Evolutionary conservation across 1,140 invertebrate species (phyloP).

Genomic region (Brevipalpus yothersi): DNA sequence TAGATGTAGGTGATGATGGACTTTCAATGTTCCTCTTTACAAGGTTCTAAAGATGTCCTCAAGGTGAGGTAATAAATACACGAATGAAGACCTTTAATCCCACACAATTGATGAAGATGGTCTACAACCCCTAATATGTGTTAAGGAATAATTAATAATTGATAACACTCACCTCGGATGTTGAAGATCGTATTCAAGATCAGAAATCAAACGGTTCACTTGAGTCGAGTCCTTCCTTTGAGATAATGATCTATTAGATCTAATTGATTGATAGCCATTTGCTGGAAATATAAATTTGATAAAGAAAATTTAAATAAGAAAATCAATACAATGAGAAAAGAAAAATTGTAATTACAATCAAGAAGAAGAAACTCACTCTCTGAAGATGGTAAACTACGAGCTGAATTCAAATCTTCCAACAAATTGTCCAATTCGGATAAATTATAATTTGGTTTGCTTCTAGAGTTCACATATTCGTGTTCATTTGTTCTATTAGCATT

Average conservation of each 20-base stretch:
- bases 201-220: constrained; percentile 4
- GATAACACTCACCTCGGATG: constrained; percentile 1
- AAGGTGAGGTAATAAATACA: too few relatives aligned
- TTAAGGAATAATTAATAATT: too few relatives aligned
- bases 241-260: background rate
- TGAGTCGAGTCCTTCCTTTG: background rate
- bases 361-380: background rate
- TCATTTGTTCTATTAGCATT: background rate
- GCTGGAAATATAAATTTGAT: too few relatives aligned
- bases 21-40: too few relatives aligned
- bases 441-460: constrained; percentile 25
- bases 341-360: background rate
- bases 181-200: constrained; percentile 5
- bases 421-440: constrained; percentile 71
- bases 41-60: too few relatives aligned
- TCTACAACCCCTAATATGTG: too few relatives aligned
- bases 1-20: too few relatives aligned
- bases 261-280: background rate
- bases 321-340: too few relatives aligned
- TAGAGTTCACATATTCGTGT: background rate
- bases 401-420: constrained; percentile 64
- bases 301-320: too few relatives aligned
- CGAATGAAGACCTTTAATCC: too few relatives aligned
- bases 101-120: too few relatives aligned
- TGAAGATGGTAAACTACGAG: constrained; percentile 33